A percentile compares a stretch with the other conserved stretches of the same genome.
These are phyloP conservation scores for Uromys caudimaculatus DNA, from an alignment of 2,797 vertebrate genomes.

Conservation along the genomic window DNA sequence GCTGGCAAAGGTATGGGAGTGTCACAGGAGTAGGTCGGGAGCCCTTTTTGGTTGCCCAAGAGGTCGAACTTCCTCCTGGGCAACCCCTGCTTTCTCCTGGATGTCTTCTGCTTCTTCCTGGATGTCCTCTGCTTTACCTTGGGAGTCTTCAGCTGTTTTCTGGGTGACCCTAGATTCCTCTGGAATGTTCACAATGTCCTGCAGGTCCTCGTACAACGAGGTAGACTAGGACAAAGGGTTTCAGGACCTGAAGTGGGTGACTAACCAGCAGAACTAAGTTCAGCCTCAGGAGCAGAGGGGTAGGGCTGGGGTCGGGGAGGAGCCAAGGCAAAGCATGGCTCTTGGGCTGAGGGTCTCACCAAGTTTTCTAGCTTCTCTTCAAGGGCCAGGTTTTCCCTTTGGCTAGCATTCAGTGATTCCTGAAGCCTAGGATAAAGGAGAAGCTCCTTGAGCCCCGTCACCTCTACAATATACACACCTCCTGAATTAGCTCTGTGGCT, in stretches of 20 bases:
- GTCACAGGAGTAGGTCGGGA: accelerated
- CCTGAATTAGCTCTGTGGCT: background rate
- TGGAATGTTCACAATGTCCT: background rate
- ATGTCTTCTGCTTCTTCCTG: background rate
- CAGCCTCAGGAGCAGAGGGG: background rate
- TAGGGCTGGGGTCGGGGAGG: background rate
- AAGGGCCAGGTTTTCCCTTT: conserved; percentile 63
- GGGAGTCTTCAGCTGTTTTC: background rate
- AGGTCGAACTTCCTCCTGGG: background rate
- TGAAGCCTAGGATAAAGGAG: conserved; percentile 72
- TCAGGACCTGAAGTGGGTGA: background rate
- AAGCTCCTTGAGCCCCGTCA: background rate
- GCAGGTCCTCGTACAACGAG: conserved; percentile 43
- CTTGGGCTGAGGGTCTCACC: conserved; percentile 65
- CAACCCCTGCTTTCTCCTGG: background rate
- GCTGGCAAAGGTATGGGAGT: background rate
- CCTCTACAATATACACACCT: background rate
- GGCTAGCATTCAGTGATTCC: conserved; percentile 50
- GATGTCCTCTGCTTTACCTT: background rate
- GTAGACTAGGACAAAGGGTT: conserved; percentile 55
- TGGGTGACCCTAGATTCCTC: background rate
- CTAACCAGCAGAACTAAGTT: background rate
- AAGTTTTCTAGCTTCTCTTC: conserved; percentile 75
- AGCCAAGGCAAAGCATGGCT: background rate
- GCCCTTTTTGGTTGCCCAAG: background rate